Evolutionary conservation across 1,140 invertebrate species (phyloP), one percentile per base, ranked within the genome.

Genomic region (Zaprionus tsacasi): DNA sequence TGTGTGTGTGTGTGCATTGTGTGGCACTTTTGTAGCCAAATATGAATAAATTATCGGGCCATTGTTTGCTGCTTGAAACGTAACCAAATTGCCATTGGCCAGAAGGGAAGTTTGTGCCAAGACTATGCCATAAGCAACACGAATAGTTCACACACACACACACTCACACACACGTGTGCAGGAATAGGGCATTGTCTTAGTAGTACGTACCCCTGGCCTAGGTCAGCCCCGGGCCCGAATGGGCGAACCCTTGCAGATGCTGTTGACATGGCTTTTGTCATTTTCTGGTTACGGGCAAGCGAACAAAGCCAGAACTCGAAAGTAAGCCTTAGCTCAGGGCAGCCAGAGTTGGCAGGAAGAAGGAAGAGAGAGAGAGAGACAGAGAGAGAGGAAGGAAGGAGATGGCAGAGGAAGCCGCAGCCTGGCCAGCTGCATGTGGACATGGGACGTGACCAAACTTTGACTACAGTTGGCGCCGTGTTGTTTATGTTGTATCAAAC

Each of bases 211-310:
- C 68, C 63, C 21, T 45, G 11, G 21, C 30, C n/a, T 48, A 38
- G 17, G 17, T 69, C 61, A 10, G 38, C 59, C 70, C 70, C 52
- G 40, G n/a, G 21, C 21, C 40, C 13, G 40, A 7, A 45, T 45
- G 40, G 40, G 40, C 40, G 40, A 88, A 77, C 72, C 79, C 82
- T 79, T 88, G 58, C 87, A 83, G 71, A 80, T 87, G 83, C 80
- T 87, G 82, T 87, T 87, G 82, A 88, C 82, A 87, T 80, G 85
- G 82, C 82, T 87, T 87, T 87, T 87, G 82, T 87, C 83, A 88
- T 88, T 87, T 87, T 87, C 82, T 87, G 82, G 82, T 83, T 87
- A 87, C 71, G 82, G 83, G 69, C 82, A 87, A 67, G 82, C 82
- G 82, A 79, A 86, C 82, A 85, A 80, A 87, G 63, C 72, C 77